These are phyloP conservation scores for Caerostris extrusa DNA, from an alignment of 1,140 invertebrate genomes.

Conservation along the genomic window DNA sequence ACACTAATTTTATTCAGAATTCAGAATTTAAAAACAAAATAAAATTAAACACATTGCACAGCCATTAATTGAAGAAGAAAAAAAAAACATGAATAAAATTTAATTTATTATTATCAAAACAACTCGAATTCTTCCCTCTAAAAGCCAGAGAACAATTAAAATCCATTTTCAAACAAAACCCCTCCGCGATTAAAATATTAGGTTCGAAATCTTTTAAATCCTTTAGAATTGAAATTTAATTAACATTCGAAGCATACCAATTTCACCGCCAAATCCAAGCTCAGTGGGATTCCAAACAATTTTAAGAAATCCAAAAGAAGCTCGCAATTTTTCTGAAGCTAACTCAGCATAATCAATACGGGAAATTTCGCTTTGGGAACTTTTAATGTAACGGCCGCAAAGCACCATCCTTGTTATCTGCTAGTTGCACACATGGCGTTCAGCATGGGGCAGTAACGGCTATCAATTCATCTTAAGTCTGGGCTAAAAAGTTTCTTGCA, in stretches of 20 bases:
- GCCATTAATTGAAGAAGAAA: no score
- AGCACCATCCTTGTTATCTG: slow-evolving; percentile 36
- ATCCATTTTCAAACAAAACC: background rate
- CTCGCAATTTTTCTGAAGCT: background rate
- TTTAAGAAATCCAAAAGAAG: background rate
- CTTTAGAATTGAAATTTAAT: background rate
- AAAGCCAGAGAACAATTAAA: slow-evolving; percentile 1
- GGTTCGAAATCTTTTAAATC: background rate
- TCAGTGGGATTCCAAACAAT: background rate
- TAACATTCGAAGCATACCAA: slow-evolving; percentile 17
- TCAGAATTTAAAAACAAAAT: no score
- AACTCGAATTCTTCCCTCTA: background rate
- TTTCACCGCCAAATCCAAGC: background rate
- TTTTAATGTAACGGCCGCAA: background rate
- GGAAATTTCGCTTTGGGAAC: background rate
- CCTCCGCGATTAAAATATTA: slow-evolving; percentile 18
- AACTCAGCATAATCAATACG: slow-evolving; percentile 23
- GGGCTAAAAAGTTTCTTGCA: background rate
- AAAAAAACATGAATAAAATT: no score
- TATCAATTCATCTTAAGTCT: slow-evolving; percentile 53
- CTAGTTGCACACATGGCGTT: background rate
- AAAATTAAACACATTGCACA: no score
- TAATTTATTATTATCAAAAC: background rate
- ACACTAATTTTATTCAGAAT: no score
- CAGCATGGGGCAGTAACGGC: slow-evolving; percentile 2